Base-by-base conservation (phyloP, 1,140 invertebrate species). In the Caenorhabditis briggsae region DNA sequence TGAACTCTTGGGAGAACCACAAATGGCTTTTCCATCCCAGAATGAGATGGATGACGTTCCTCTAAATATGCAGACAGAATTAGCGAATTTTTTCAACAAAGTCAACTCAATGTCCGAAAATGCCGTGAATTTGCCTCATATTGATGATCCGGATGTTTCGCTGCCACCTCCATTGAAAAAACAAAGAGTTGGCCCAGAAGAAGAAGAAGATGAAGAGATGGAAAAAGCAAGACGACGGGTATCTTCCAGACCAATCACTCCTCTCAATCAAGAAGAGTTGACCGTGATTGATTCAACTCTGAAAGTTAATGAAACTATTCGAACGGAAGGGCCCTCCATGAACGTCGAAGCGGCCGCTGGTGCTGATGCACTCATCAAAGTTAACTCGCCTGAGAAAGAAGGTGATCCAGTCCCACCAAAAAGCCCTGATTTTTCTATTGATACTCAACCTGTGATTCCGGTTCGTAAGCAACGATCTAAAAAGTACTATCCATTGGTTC, bases 201-300 rank as follows among this genome's bases (percentile, higher is more conserved):
- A 25, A 25, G 23, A 25, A 2, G 59, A 33, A 23, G 59, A 12
- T 12, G 59, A 78, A 78, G 70, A 48, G 23, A 23, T 43, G 46
- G 70, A 78, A 78, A 53, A 12, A 16, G 70, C 70, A 7, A 46
- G 70, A 14, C 43, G 70, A 50, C 20, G 70, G 50, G 46, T 18
- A 50, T 53, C 46, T 5, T 78, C 70, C 2, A 46, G 70, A 53
- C 70, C 70, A 23, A 8, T 53, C 8, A 78, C 70, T n/a, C 70
- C 70, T 8, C 14, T 78, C 14, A 78, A 78, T 53, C 70, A 50
- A n/a, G 50, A 48, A 12, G 46, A 78, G 18, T 78, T 78, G 70
- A 78, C 70, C 5, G 70, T 50, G n/a, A 12, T 78, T 43, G n/a
- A 78, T 50, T 78, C 70, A 23, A 78, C 70, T 11, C 2, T 48